phyloP scores from a whole-genome alignment of 2,888 invertebrate species.

The Dastarcus helophoroides region DNA sequence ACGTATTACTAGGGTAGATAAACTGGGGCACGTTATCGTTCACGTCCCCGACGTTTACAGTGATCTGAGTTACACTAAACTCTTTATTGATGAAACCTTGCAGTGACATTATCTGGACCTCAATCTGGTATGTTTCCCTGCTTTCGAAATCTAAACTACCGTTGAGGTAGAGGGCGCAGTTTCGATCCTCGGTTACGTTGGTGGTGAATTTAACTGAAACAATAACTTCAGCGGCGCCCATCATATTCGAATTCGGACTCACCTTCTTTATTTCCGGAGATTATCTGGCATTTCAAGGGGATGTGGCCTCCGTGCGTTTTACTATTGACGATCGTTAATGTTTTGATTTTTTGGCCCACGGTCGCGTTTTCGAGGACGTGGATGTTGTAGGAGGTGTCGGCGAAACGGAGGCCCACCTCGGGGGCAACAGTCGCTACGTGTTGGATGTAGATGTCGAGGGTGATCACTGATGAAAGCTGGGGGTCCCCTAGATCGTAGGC shows the following conservation, averaged over 20 bases:
- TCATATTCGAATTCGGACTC: constrained; percentile 15
- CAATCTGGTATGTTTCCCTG: constrained; percentile 58
- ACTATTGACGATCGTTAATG: constrained; percentile 63
- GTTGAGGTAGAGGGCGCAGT: constrained; percentile 69
- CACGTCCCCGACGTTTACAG: constrained; percentile 72
- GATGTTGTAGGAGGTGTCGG: constrained; percentile 74
- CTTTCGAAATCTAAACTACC: constrained; percentile 70
- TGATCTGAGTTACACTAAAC: constrained; percentile 60
- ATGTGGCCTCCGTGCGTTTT: constrained; percentile 55
- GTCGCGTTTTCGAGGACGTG: constrained; percentile 69
- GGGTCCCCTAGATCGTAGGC: constrained; percentile 82
- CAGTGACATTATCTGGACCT: constrained; percentile 66
- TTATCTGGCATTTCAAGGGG: constrained; percentile 69
- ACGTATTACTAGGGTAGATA: constrained; percentile 50
- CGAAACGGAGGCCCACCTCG: constrained; percentile 74
- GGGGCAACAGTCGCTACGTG: constrained; percentile 56
- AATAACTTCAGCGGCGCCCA: constrained; percentile 3
- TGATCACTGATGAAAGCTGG: constrained; percentile 68
- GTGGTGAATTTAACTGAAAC: constrained; percentile 57
- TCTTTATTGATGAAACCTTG: constrained; percentile 72
- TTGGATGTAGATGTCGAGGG: constrained; percentile 71
- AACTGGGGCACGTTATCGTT: constrained; percentile 86
- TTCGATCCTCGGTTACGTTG: constrained; percentile 63
- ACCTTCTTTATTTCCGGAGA: constrained; percentile 66
- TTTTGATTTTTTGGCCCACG: constrained; percentile 54